Evolutionary conservation across 30 jellyfish, hydroid and myxozoan genomes (phyloP), one percentile per base, ranked within the genome.

Genomic region (Calvadosia cruxmelitensis): DNA sequence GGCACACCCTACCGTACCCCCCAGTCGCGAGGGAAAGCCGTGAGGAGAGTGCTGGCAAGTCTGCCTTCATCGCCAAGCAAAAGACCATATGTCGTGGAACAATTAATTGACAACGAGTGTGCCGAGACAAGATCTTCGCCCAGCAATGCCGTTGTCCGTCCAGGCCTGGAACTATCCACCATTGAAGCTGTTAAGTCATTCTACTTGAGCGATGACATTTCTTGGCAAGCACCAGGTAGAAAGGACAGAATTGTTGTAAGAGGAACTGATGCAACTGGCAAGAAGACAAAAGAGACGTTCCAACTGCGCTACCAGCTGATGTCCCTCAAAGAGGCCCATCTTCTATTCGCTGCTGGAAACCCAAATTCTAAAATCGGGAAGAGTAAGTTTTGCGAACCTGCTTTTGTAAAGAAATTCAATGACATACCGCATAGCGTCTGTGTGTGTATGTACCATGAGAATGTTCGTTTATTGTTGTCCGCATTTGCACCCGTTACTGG

Each of bases 181-280:
- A n/a, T n/a, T n/a, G n/a, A n/a, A n/a, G n/a, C n/a, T n/a, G n/a
- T n/a, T n/a, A n/a, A n/a, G n/a, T n/a, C n/a, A n/a, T 74, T 74
- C 77, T 70, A 49, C 74, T 33, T 51, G 52, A 70, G 71, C 62
- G 80, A 50, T 50, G 75, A 53, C 25, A 70, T 70, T 16, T 49
- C 72, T 70, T 70, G 53, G 80, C 80, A 70, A 70, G 80, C 80
- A n/a, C 70, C 80, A 70, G 80, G 71, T 53, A 30, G 74, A 27
- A 70, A 50, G 52, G 80, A 50, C 52, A 2, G 61, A 3, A 71
- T 70, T 15, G 30, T 70, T 7, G 52, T 70, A n/a, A 68, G 77
- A 53, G 31, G 75, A 25, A 70, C 29, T 49, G 80, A 70, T 70
- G 57, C 29, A 70, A 70, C 1, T 13, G 80, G 80, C 31, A 53